phyloP scores from a whole-genome alignment of 2,797 vertebrate species.

The Mormyrops boulengeri region DNA sequence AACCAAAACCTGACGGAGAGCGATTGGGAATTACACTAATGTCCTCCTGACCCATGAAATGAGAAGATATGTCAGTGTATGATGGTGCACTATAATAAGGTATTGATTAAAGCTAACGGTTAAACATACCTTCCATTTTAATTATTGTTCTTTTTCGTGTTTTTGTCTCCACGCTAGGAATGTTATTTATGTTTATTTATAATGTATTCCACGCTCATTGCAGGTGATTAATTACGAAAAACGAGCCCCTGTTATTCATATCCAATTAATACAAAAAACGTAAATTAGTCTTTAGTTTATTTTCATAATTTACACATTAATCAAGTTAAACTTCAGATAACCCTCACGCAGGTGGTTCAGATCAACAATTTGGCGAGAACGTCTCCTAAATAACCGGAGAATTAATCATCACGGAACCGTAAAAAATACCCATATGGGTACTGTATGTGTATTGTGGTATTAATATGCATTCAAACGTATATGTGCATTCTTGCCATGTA shows the following conservation, averaged over 20 bases:
- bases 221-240: constrained; percentile 11
- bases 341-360: not conserved
- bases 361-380: constrained; percentile 12
- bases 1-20: not conserved
- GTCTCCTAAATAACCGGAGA: constrained; percentile 8
- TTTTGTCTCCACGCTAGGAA: not conserved
- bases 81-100: not conserved
- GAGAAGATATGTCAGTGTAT: not conserved
- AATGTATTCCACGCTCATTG: not conserved
- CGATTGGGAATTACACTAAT: not conserved
- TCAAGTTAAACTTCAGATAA: constrained; percentile 5
- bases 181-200: constrained; percentile 7
- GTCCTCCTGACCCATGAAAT: not conserved
- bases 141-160: not conserved
- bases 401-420: constrained; percentile 11
- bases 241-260: not conserved
- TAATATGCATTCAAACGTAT: not conserved
- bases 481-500: not conserved
- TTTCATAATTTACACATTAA: constrained; percentile 9
- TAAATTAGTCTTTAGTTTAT: constrained; percentile 11
- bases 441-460: not conserved
- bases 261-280: constrained; percentile 10
- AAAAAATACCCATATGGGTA: not conserved
- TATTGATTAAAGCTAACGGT: not conserved
- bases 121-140: not conserved